Base-by-base conservation (phyloP, 2,113 vertebrate species). In the Spilogale gracilis region DNA sequence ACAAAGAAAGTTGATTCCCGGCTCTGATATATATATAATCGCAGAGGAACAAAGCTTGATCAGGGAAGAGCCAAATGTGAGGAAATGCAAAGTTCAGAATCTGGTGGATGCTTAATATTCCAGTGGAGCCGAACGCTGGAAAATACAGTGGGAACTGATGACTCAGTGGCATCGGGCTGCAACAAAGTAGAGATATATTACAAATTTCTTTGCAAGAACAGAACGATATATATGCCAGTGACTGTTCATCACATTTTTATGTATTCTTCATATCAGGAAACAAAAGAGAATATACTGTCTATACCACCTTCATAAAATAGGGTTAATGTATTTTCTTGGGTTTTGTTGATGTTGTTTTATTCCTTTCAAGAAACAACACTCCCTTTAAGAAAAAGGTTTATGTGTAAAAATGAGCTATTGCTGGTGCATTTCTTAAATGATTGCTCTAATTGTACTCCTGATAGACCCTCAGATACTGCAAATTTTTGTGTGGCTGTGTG, bases 1-100 rank as follows among this genome's bases (percentile, higher is more conserved):
- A 98, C 98, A 99, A 98, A 98, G 98, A 96, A 98, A 99, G 98
- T 98, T 98, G 97, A 98, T 98, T 98, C 97, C 90, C 82, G 98
- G 98, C 96, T 97, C 97, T 98, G 98, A 97, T 97, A 98, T 95
- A 87, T 96, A 94, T 83, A 94, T 73, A 93, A 98, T 98, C 61
- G 1, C 89, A 98, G 96, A 92, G 98, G 98, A 97, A 98, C 97
- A 98, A 96, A 6, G 63, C 95, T 94, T 93, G 97, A 97, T 97
- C 96, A 91, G 78, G 13, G 87, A 87, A 93, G 78, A 88, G 71
- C 96, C 94, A 52, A 94, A 86, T 89, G 71, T 89, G 91, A 98
- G 63, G 73, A 95, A 95, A 98, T 91, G 89, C 82, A 56, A 97
- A 97, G 95, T 97, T 97, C 82, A 73, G 87, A 96, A 97, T 93